phyloP scores from a whole-genome alignment of 2,888 invertebrate species.

The Deladenus siricidicola region DNA sequence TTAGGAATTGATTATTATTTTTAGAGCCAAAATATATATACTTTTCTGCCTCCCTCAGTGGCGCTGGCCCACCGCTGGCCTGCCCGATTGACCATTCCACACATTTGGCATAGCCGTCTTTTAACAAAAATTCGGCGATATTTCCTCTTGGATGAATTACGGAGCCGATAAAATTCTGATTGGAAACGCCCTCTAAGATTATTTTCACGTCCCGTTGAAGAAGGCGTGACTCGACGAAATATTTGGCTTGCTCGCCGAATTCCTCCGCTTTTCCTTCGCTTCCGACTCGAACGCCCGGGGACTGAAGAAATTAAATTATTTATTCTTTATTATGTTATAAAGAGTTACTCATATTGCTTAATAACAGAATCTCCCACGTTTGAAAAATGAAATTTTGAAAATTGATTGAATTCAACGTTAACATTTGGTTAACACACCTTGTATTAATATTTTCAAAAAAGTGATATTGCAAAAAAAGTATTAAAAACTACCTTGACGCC shows the following conservation, averaged over 20 bases:
- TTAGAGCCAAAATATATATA: slow-evolving; percentile 26
- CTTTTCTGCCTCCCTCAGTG: slow-evolving; percentile 75
- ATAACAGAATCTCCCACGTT: too few relatives aligned
- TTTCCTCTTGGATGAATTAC: slow-evolving; percentile 77
- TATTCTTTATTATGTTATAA: too few relatives aligned
- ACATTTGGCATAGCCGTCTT: slow-evolving; percentile 85
- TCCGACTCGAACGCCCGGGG: slow-evolving; percentile 25
- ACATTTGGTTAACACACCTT: too few relatives aligned
- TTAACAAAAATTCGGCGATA: slow-evolving; percentile 82
- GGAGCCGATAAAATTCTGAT: slow-evolving; percentile 84
- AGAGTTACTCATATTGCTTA: too few relatives aligned
- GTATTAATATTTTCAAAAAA: too few relatives aligned
- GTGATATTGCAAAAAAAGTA: too few relatives aligned
- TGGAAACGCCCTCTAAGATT: slow-evolving; percentile 81
- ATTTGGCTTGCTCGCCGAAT: slow-evolving; percentile 82
- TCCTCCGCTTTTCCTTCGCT: slow-evolving; percentile 58
- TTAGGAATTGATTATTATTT: background rate
- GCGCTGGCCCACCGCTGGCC: slow-evolving; percentile 72
- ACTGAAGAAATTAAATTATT: slow-evolving; percentile 6
- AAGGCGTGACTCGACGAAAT: slow-evolving; percentile 80
- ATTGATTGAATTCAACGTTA: too few relatives aligned
- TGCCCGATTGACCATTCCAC: slow-evolving; percentile 84
- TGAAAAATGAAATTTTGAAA: too few relatives aligned
- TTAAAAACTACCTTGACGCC: slow-evolving; percentile 63
- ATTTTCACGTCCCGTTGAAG: slow-evolving; percentile 80